Percentiles rank a stretch among this genome's conserved stretches.
Conservation (phyloP, 1,140 invertebrate species). For the Hycleus cichorii region DNA sequence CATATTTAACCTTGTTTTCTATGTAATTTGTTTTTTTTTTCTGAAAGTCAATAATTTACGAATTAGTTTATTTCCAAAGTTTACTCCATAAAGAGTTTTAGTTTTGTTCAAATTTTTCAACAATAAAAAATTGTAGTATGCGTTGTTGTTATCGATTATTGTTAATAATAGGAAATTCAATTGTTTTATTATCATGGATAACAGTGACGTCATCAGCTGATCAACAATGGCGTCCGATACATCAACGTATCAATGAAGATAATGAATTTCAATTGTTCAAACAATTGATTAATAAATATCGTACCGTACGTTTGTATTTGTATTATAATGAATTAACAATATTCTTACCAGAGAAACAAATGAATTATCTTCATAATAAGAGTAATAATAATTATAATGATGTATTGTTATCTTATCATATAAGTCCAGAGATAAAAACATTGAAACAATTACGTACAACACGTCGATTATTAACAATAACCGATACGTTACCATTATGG, state of each 20-base stretch:
- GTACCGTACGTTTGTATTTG: slow-evolving; percentile 40
- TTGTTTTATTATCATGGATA: no score
- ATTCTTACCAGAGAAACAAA: slow-evolving; percentile 68
- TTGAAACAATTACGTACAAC: slow-evolving; percentile 49
- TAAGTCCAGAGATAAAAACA: slow-evolving; percentile 41
- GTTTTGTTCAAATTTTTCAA: no score
- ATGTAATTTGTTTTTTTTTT: no score
- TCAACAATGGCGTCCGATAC: slow-evolving; percentile 1
- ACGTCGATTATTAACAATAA: slow-evolving; percentile 46
- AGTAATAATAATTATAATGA: slow-evolving; percentile 42
- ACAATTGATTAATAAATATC: slow-evolving; percentile 14
- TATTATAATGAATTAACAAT: slow-evolving; percentile 59
- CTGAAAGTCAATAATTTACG: no score
- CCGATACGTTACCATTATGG: slow-evolving; percentile 71
- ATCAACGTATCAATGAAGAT: slow-evolving; percentile 12
- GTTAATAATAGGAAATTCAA: no score
- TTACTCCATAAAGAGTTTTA: no score
- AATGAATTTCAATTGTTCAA: slow-evolving; percentile 18
- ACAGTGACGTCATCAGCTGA: background rate
- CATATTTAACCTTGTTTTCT: no score
- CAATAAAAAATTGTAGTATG: no score
- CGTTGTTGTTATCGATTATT: no score
- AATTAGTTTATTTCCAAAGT: no score
- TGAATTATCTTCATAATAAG: slow-evolving; percentile 50
- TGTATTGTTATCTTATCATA: slow-evolving; percentile 62